Evolutionary conservation across 2,797 vertebrate species (phyloP).

Genomic region (Philypnodon macrostomus): DNA sequence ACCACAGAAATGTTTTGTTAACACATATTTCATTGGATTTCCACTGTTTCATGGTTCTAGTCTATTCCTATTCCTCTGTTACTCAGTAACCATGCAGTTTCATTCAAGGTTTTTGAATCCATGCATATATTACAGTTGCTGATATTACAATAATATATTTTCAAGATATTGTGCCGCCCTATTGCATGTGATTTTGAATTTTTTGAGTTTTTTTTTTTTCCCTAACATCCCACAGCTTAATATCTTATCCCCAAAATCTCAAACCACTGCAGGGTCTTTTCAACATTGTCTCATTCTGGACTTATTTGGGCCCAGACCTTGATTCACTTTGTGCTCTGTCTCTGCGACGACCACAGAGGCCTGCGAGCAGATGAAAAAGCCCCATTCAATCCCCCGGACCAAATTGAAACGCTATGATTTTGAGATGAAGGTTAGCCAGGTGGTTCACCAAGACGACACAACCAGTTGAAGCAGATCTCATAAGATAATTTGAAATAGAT

Average conservation of each 20-base stretch:
- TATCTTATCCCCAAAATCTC: constrained; percentile 5
- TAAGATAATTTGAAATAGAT: constrained; percentile 48
- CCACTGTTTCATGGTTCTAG: too few relatives aligned
- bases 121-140: too few relatives aligned
- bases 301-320: constrained; percentile 31
- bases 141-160: too few relatives aligned
- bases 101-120: too few relatives aligned
- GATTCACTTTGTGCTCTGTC: constrained; percentile 34
- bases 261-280: constrained; percentile 17
- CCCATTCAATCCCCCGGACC: constrained; percentile 46
- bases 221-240: constrained; percentile 23
- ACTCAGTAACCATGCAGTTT: too few relatives aligned
- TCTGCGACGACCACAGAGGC: constrained; percentile 32
- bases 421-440: constrained; percentile 52
- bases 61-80: too few relatives aligned
- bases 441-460: constrained; percentile 35
- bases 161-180: too few relatives aligned
- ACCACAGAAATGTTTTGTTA: too few relatives aligned
- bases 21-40: too few relatives aligned
- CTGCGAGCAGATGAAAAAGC: constrained; percentile 42
- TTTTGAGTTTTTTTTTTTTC: too few relatives aligned
- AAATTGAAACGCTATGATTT: constrained; percentile 58
- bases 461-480: constrained; percentile 37
- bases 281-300: constrained; percentile 30
- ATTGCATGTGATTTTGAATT: not conserved